A percentile compares a stretch with the other conserved stretches of the same genome.
phyloP scores from a whole-genome alignment of 2,797 vertebrate genomes.

The Phalanger gymnotis region DNA sequence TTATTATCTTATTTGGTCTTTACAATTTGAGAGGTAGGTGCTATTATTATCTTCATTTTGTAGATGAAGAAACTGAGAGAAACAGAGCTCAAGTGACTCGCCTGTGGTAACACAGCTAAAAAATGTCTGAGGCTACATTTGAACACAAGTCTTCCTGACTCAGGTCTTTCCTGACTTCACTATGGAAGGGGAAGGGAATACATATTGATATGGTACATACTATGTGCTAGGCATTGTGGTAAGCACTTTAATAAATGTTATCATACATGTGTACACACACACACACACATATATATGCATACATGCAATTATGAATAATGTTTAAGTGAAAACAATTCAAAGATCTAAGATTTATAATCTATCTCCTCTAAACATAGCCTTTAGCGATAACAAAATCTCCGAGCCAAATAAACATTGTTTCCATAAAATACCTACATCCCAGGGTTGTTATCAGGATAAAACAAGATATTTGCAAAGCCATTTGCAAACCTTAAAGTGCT shows the following conservation, averaged over 20 bases:
- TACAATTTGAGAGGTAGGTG: not conserved
- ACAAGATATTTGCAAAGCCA: not conserved
- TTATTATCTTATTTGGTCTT: not conserved
- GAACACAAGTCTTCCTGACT: not conserved
- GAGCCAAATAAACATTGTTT: not conserved
- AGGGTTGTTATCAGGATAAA: not conserved
- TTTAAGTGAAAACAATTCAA: too few relatives aligned
- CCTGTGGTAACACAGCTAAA: not conserved
- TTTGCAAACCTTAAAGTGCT: too few relatives aligned
- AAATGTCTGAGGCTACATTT: not conserved
- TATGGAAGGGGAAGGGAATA: not conserved
- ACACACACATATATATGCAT: too few relatives aligned
- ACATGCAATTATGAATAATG: too few relatives aligned
- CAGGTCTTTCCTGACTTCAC: not conserved
- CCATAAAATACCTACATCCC: not conserved
- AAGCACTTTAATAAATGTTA: too few relatives aligned
- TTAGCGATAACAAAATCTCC: not conserved
- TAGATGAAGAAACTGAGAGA: not conserved
- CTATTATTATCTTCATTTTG: not conserved
- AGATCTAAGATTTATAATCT: too few relatives aligned
- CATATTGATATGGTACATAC: not conserved
- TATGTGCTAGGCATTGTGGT: too few relatives aligned
- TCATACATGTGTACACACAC: too few relatives aligned
- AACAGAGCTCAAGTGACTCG: not conserved
- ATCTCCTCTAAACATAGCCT: too few relatives aligned